Percentiles rank a stretch among this genome's conserved stretches.
Evolutionary conservation across 2,797 vertebrate genomes (phyloP).

Genomic region (Pangasius macronema): DNA sequence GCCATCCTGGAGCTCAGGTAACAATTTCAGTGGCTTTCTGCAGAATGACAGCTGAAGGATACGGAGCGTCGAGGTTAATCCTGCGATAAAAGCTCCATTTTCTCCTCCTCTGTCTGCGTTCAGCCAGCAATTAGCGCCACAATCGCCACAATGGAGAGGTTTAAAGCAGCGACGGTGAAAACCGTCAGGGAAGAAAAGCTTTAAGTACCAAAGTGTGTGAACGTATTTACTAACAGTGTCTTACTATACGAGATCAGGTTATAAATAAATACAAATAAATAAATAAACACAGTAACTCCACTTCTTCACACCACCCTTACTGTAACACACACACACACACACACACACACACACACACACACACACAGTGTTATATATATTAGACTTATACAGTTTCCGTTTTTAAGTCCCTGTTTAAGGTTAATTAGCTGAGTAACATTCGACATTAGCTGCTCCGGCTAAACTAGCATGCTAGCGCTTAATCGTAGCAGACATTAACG

Average conservation of each 20-base stretch:
- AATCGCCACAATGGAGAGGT: background rate
- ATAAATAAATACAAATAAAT: background rate
- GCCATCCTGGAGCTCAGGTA: conserved; percentile 16
- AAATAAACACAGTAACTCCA: background rate
- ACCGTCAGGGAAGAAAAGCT: background rate
- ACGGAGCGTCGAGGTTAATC: conserved; percentile 65
- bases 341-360: background rate
- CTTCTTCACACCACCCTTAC: background rate
- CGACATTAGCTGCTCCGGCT: background rate
- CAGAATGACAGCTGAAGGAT: conserved; percentile 60
- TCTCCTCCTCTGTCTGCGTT: conserved; percentile 58
- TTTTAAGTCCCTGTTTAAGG: background rate
- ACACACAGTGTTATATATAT: background rate
- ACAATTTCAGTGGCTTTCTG: conserved; percentile 45
- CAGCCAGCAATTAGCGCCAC: conserved; percentile 52
- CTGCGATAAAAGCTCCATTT: conserved; percentile 64
- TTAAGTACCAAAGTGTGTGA: background rate
- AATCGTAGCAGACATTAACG: background rate
- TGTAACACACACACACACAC: background rate
- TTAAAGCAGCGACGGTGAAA: background rate
- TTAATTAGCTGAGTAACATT: background rate
- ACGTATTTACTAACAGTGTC: background rate
- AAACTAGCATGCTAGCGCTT: background rate
- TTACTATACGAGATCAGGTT: background rate
- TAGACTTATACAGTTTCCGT: background rate